phyloP scores from a whole-genome alignment of 2,797 vertebrate genomes.

The Distichodus sexfasciatus region DNA sequence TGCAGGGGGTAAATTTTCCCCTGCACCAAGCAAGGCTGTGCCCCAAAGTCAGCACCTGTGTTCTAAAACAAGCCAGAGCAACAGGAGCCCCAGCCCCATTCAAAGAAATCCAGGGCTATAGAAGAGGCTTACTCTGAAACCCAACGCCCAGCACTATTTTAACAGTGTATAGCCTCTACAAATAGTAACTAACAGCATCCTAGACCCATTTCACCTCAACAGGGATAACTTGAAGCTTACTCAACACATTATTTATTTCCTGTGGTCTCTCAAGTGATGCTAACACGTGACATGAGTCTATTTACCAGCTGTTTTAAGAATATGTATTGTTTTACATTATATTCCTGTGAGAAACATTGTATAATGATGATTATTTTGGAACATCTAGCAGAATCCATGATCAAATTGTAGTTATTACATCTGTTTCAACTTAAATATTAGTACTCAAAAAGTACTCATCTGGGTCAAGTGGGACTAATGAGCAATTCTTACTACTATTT shows the following conservation, averaged over 20 bases:
- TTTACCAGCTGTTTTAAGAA: slow-evolving; percentile 39
- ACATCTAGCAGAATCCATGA: not conserved
- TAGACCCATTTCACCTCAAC: slow-evolving; percentile 60
- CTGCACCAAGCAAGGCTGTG: slow-evolving; percentile 72
- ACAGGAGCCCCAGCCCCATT: slow-evolving; percentile 76
- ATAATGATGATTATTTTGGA: not conserved
- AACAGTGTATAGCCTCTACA: slow-evolving; percentile 70
- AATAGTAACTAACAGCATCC: slow-evolving; percentile 71
- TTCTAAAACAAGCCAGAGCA: slow-evolving; percentile 76
- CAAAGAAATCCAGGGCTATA: slow-evolving; percentile 78
- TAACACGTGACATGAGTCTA: slow-evolving; percentile 73
- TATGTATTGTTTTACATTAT: not conserved
- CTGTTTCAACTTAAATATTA: too few species aligned
- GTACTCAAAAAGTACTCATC: too few species aligned
- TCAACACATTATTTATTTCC: slow-evolving; percentile 73
- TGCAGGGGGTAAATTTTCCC: slow-evolving; percentile 71
- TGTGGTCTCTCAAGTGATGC: slow-evolving; percentile 50
- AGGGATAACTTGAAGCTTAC: slow-evolving; percentile 65
- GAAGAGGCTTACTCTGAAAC: slow-evolving; percentile 77
- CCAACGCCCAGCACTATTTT: slow-evolving; percentile 74
- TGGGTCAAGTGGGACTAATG: too few species aligned
- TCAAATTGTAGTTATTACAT: too few species aligned
- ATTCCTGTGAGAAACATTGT: not conserved
- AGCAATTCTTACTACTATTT: not conserved
- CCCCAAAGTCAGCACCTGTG: slow-evolving; percentile 83